Evolutionary conservation across 2,113 vertebrate species (phyloP).

Genomic region (Turnix velox): DNA sequence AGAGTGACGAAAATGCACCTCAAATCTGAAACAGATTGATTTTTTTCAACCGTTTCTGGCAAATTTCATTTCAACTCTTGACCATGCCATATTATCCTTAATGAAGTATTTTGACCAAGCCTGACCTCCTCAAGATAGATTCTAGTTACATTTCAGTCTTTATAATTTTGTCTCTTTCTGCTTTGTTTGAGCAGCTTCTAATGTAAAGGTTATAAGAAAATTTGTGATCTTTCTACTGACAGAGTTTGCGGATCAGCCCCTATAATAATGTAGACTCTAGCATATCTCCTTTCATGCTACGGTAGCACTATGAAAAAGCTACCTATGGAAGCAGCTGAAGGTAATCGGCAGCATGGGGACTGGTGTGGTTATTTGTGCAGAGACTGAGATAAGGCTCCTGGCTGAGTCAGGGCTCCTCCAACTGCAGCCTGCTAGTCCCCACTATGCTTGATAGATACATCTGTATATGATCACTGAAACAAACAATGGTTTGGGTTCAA

Average conservation of each 20-base stretch:
- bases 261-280: not conserved
- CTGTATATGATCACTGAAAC: not conserved
- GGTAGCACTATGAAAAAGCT: not conserved
- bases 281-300: not conserved
- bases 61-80: not conserved
- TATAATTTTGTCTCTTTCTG: not conserved
- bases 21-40: not conserved
- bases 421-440: not conserved
- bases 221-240: not conserved
- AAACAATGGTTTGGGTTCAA: not conserved
- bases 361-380: not conserved
- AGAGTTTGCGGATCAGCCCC: not conserved
- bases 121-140: not conserved
- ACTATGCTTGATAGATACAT: rapidly evolving
- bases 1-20: not conserved
- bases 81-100: not conserved
- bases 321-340: not conserved
- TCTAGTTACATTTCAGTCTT: not conserved
- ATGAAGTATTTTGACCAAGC: not conserved
- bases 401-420: not conserved
- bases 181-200: not conserved
- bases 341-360: not conserved
- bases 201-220: not conserved
- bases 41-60: not conserved
- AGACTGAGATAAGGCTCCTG: not conserved